Conservation (phyloP, 2,113 vertebrate species). For the Donacobius atricapilla region DNA sequence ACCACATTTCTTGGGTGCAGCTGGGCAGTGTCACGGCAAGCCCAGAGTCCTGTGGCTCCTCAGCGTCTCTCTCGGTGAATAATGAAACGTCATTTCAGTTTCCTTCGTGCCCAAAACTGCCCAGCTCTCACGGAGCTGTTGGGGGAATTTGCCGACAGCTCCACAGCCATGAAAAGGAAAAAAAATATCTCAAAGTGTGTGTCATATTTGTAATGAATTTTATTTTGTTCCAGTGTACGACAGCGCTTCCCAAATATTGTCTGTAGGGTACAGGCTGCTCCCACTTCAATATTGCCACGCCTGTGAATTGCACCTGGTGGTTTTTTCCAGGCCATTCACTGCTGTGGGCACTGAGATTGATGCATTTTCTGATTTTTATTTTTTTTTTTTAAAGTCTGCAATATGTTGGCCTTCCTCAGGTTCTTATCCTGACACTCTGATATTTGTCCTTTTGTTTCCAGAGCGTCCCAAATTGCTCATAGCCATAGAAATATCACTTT, state of each 20-base stretch:
- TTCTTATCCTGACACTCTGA: not conserved
- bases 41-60: not conserved
- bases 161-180: not conserved
- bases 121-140: not conserved
- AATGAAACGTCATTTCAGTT: not conserved
- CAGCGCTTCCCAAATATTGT: not conserved
- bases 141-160: not conserved
- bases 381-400: not conserved
- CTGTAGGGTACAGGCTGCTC: not conserved
- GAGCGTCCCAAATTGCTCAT: not conserved
- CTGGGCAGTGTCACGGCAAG: not conserved
- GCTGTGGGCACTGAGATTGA: not conserved
- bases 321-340: not conserved
- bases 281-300: not conserved
- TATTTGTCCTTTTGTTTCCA: constrained; percentile 3
- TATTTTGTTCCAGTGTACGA: not conserved
- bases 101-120: not conserved
- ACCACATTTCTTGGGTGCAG: not conserved
- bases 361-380: not conserved
- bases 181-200: not conserved
- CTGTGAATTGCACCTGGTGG: not conserved
- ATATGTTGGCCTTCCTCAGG: not conserved
- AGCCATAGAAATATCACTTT: not conserved
- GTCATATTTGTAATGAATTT: not conserved
- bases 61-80: not conserved